These are phyloP conservation scores for Gymnothorax reevesii DNA, from an alignment of 2,797 vertebrate genomes.

Conservation along the genomic window DNA sequence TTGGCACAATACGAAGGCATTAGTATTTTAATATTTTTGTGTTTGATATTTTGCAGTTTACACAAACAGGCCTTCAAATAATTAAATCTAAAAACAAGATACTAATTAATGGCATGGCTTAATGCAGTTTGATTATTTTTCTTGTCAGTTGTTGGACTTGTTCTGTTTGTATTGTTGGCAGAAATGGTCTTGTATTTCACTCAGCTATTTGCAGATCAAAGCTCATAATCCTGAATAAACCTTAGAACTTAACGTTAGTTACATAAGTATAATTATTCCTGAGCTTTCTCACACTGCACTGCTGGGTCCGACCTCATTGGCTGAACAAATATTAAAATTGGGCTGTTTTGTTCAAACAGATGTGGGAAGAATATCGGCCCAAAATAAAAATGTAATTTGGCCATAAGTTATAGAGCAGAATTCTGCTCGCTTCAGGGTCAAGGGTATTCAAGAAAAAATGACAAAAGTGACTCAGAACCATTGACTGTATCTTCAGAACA, in stretches of 20 bases:
- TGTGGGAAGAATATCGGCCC: not conserved
- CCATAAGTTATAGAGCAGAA: not conserved
- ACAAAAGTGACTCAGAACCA: too few relatives aligned
- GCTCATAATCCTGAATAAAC: not conserved
- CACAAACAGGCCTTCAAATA: too few relatives aligned
- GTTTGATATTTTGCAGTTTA: too few relatives aligned
- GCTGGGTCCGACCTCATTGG: not conserved
- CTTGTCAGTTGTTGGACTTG: not conserved
- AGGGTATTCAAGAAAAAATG: too few relatives aligned
- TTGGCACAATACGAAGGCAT: too few relatives aligned
- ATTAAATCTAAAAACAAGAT: too few relatives aligned
- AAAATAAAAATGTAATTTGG: not conserved
- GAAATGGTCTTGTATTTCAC: not conserved
- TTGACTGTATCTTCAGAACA: too few relatives aligned
- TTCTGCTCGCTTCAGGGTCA: too few relatives aligned
- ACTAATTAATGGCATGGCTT: too few relatives aligned
- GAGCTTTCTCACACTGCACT: not conserved
- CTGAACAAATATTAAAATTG: not conserved
- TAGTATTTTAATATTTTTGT: too few relatives aligned
- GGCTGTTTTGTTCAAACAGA: not conserved
- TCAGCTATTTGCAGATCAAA: not conserved
- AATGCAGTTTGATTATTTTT: not conserved
- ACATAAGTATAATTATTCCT: not conserved
- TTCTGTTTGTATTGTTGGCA: not conserved
- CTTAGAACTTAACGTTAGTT: not conserved